phyloP scores from a whole-genome alignment of 2,113 vertebrate genomes.

The Tragelaphus strepsiceros region DNA sequence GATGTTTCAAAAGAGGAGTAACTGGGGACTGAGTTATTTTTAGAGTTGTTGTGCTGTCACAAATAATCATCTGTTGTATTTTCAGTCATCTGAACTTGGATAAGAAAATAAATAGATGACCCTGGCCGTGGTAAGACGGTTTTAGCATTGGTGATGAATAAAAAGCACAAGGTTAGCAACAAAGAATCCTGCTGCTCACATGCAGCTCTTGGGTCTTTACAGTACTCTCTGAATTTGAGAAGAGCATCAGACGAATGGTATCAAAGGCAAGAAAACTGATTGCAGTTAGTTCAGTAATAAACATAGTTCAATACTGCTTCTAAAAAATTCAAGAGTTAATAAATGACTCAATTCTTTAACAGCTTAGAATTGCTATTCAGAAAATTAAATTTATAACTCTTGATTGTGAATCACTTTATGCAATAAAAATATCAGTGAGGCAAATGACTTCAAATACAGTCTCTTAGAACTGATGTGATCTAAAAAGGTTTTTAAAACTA shows the following conservation, averaged over 20 bases:
- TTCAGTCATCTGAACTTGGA: not conserved
- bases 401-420: not conserved
- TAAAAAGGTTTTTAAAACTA: not conserved
- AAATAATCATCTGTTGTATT: conserved; percentile 22
- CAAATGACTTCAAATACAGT: not conserved
- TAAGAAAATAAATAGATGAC: conserved; percentile 16
- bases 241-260: not conserved
- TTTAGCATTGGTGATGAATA: not conserved
- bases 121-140: not conserved
- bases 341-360: not conserved
- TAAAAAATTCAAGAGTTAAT: not conserved
- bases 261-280: not conserved
- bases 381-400: not conserved
- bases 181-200: not conserved
- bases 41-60: not conserved
- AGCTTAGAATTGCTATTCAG: not conserved
- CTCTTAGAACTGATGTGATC: not conserved
- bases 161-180: not conserved
- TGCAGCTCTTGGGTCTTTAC: not conserved
- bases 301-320: not conserved
- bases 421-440: not conserved
- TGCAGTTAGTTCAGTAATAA: not conserved
- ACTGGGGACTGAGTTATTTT: not conserved
- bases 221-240: not conserved
- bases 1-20: not conserved